Percentiles rank a stretch among this genome's conserved stretches.
These are phyloP conservation scores for Oryctes rhinoceros DNA, from an alignment of 1,140 invertebrate species.

Conservation along the genomic window DNA sequence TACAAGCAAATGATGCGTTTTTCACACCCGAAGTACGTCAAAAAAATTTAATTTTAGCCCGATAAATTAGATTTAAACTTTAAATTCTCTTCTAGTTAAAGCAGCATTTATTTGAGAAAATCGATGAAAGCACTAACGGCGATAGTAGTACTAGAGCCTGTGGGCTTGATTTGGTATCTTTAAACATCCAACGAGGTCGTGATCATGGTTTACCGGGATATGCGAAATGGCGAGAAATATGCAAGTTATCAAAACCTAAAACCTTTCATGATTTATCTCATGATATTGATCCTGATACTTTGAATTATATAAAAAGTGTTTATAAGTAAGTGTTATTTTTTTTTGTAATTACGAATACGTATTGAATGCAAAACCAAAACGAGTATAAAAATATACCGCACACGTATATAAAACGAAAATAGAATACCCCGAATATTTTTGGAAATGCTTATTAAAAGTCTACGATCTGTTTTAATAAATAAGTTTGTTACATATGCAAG, in stretches of 20 bases:
- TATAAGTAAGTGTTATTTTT: constrained; percentile 65
- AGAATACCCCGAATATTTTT: constrained; percentile 11
- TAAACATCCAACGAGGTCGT: constrained; percentile 87
- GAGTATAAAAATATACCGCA: neutral
- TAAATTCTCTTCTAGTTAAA: constrained; percentile 66
- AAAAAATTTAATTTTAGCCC: neutral
- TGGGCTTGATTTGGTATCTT: constrained; percentile 83
- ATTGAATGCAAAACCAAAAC: neutral
- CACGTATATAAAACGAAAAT: constrained; percentile 10
- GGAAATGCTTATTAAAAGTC: constrained; percentile 18
- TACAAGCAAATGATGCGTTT: constrained; percentile 74
- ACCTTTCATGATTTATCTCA: constrained; percentile 78
- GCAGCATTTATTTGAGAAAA: constrained; percentile 75
- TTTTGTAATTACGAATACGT: neutral
- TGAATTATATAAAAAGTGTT: constrained; percentile 70
- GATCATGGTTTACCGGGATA: constrained; percentile 90
- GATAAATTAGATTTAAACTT: neutral
- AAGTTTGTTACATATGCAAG: neutral
- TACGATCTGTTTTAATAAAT: constrained; percentile 27
- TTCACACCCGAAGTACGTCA: constrained; percentile 71
- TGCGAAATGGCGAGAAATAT: constrained; percentile 77
- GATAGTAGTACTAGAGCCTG: constrained; percentile 61
- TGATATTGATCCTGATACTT: constrained; percentile 69
- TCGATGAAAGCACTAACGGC: constrained; percentile 53
- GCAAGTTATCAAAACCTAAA: constrained; percentile 71